Base-by-base conservation (phyloP, 1,140 invertebrate genomes). In the Aphelinus certus region DNA sequence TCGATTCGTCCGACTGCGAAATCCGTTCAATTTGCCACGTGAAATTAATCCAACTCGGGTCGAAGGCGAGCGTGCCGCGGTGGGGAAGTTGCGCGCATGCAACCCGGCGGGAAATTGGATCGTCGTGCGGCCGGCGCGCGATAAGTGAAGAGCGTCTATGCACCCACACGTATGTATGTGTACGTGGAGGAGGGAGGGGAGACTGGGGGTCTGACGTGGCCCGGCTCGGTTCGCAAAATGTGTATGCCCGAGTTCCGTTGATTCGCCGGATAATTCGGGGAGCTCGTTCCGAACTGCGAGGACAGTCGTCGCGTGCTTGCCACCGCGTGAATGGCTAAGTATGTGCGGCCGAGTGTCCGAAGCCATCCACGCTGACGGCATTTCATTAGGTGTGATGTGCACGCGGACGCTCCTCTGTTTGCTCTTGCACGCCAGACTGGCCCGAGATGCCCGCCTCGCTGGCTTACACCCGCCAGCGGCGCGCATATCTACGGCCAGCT, bases 1-100 rank as follows among this genome's bases (percentile, higher is more conserved):
- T 26, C 26, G 26, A 26, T 26, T 26, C 26, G 26, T 26, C 26
- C 43, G 64, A 66, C 49, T 66, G 64, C 64, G 51, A 66, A 66
- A 66, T 66, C 51, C 51, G 43, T 10, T 65, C 48, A 1, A 65
- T 65, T 66, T 0, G 42, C 49, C n/a, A 3, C 3, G 58, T 10
- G 64, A 66, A 66, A 66, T 72, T 64, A 72, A 72, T 65, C 46
- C 45, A 57, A 72, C 63, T 64, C 46, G 2, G 3, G 7, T 71
- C 42, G 46, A 10, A 10, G 26, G 57, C 6, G 47, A 42, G 67
- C 3, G 47, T 51, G 56, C 5, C 9, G 1, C 26, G 55, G 48
- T 55, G 45, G 51, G 26, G 26, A 26, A 26, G 26, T 26, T 26
- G 26, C 26, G 26, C 26, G 49, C 3, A 58, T 46, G 26, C 43